A percentile compares a stretch with the other conserved stretches of the same genome.
Evolutionary conservation across 2,113 vertebrate species (phyloP).

Genomic region (Cnemophilus loriae): DNA sequence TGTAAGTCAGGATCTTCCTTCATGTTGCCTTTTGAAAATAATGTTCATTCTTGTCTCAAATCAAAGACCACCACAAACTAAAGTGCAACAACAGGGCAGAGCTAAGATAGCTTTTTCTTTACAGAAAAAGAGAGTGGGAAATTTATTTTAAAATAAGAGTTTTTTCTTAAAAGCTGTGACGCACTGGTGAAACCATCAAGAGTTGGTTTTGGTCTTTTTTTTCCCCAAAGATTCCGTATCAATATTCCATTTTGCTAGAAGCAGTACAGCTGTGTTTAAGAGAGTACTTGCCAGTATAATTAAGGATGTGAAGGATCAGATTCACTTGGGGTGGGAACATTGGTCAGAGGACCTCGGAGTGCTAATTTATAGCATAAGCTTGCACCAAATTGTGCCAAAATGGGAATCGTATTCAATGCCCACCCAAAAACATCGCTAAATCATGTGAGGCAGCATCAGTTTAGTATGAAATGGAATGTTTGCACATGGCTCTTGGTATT

Average conservation of each 20-base stretch:
- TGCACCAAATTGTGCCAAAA: not conserved
- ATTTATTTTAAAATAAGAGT: not conserved
- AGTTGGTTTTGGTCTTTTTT: not conserved
- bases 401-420: not conserved
- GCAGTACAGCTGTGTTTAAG: not conserved
- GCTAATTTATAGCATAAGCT: not conserved
- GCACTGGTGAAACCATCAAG: not conserved
- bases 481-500: not conserved
- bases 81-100: not conserved
- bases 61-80: not conserved
- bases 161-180: not conserved
- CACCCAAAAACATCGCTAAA: not conserved
- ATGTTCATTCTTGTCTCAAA: not conserved
- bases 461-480: not conserved
- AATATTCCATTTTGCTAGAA: not conserved
- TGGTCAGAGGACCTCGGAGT: not conserved
- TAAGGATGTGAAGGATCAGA: not conserved
- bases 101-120: not conserved
- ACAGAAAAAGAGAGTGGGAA: not conserved
- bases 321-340: not conserved
- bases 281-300: not conserved
- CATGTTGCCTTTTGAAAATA: not conserved
- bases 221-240: not conserved
- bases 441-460: not conserved
- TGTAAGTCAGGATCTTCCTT: not conserved